Base-by-base conservation (phyloP, 2,888 invertebrate genomes). In the Autographa gamma region DNA sequence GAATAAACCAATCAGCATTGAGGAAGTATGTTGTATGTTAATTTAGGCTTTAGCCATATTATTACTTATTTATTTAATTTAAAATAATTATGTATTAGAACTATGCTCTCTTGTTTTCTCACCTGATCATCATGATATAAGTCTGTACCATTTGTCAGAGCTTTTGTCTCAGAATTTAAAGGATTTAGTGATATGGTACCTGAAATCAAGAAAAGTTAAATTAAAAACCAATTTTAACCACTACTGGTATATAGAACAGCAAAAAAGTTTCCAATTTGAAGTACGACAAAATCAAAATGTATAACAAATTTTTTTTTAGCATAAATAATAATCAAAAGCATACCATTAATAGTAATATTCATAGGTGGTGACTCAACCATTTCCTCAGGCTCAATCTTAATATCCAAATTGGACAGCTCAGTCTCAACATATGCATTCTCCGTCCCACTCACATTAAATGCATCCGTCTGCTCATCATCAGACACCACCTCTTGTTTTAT, bases 311-410 rank as follows among this genome's bases (percentile, higher is more conserved):
- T 38, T 38, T 38, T 38, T 6, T 6, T 38, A 38, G 7, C 9
- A 38, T 1, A 38, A 38, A 38, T 9, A 6, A 3, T 8, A 8
- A 14, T 41, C 7, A 14, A 41, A 1, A 41, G 11, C 43, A 16
- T 48, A 72, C 92, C 91, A 83, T 92, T 91, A 19, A 89, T 85
- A 54, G 80, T 82, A 48, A 88, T 82, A 60, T 87, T 80, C 61
- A 87, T 78, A 16, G 86, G 79, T 32, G 83, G 70, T 19, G 86
- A 86, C 19, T 87, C 86, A 0, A 84, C 82, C 38, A 92, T 84
- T 71, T 95, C 95, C 69, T 93, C 94, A 0, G 93, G 93, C 78
- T 95, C 95, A 61, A 93, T 86, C 79, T 95, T 95, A 11, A 95
- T 94, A n/a, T 94, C 94, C 65, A 91, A 63, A 73, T 77, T 76